Evolutionary conservation across 2,797 vertebrate genomes (phyloP).

Genomic region (Merluccius polli): DNA sequence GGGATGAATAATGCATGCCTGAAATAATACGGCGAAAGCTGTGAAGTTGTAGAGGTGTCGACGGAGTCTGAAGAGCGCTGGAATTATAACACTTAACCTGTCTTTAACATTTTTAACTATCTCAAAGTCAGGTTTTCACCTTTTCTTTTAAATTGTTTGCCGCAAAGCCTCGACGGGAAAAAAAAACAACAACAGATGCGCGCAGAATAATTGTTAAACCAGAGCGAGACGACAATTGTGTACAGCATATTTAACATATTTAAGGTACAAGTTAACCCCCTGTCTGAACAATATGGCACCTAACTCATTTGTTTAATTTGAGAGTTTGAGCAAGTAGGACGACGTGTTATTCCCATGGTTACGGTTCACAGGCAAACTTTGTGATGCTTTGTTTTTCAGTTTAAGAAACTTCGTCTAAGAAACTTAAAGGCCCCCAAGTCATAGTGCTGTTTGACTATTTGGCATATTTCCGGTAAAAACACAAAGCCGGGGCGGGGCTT

Average conservation of each 20-base stretch:
- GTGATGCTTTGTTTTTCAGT: too few relatives aligned
- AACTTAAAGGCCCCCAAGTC: too few relatives aligned
- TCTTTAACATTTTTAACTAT: not conserved
- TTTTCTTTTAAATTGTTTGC: not conserved
- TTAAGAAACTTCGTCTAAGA: too few relatives aligned
- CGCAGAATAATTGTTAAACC: not conserved
- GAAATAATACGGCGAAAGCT: not conserved
- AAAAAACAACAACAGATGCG: not conserved
- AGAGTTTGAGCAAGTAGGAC: too few relatives aligned
- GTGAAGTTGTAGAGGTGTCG: not conserved
- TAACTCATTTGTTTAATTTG: too few relatives aligned
- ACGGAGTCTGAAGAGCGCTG: conserved; percentile 4
- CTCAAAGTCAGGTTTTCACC: not conserved
- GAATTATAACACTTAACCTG: not conserved
- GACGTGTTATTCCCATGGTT: too few relatives aligned
- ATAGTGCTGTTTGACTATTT: too few relatives aligned
- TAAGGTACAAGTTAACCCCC: not conserved
- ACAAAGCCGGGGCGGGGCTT: too few relatives aligned
- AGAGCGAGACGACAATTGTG: not conserved
- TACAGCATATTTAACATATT: not conserved
- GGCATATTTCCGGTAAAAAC: too few relatives aligned
- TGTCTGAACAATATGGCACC: too few relatives aligned
- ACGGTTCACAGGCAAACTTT: too few relatives aligned
- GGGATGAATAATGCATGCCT: conserved; percentile 14
- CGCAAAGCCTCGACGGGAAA: too few relatives aligned